Evolutionary conservation across 2,888 invertebrate species (phyloP), one percentile per base, ranked within the genome.

Genomic region (Elgonia sp.): DNA sequence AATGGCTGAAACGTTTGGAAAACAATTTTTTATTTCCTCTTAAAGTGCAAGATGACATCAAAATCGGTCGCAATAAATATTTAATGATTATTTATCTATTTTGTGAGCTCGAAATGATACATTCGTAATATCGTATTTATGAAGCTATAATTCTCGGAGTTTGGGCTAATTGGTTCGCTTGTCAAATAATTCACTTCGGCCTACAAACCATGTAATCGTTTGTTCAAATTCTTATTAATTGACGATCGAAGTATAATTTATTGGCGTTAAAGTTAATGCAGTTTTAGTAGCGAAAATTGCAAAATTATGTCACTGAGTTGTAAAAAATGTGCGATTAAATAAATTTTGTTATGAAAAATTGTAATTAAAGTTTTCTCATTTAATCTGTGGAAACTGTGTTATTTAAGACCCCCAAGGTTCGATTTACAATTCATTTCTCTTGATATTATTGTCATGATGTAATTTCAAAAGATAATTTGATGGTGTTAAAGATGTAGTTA

Each of bases 401-500:
- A 60, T 53, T 53, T 29, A 1, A 50, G 8, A 57, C 20, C 2
- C 2, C 21, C 20, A 16, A 46, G 46, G 53, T 63, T 70, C 60
- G 50, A 70, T 80, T 80, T 46, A 55, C n/a, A 67, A 67, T 67
- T 55, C 21, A 79, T 67, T 79, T 79, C 40, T 67, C 42, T 67
- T 39, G 39, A 79, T 79, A 57, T 20, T 55, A 50, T 79, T 79
- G 42, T 55, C 53, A 67, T 80, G 72, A 72, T 72, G 50, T 18
- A 73, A 73, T 82, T 73, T n/a, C 21, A 55, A 63, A 55, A 73
- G 53, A 82, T 82, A 65, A 72, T 72, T 72, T 18, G 53, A 62
- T 72, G 21, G 46, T 40, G 60, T 72, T 60, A 81, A 72, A 63
- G 82, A 73, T 73, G 53, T 69, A 67, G 55, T 82, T 82, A 63